Base-by-base conservation (phyloP, 2,888 invertebrate species). In the Orchesella flavescens region DNA sequence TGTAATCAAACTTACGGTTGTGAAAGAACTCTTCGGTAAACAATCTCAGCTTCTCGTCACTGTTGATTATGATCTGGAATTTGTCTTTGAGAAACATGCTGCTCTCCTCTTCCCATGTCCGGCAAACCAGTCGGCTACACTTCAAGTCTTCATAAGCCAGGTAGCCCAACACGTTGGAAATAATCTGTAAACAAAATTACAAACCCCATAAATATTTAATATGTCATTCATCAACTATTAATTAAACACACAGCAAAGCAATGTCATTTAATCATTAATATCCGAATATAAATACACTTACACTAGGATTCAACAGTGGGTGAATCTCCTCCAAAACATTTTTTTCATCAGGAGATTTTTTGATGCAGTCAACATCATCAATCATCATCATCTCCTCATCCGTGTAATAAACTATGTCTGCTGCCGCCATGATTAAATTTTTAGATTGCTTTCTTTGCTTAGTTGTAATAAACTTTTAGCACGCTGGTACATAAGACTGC, bases 101-200 rank as follows among this genome's bases (percentile, higher is more conserved):
- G 13, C 85, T 68, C 61, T 85, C 85, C 61, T 84, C 84, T 24
- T 85, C 85, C 86, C 86, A 86, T 10, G 83, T 73, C 21, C 84
- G 76, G 59, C 86, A 84, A 12, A 86, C 84, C n/a, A 86, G 63
- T 19, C 86, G 83, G 49, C 81, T 77, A 10, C 68, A 21, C 65
- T 85, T 86, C 63, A 86, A 71, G 55, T 86, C 86, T 66, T 73
- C 46, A 23, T 74, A 74, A 4, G 81, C 57, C 19, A 86, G 69
- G 57, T 85, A 85, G 55, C 81, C 65, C 77, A 86, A 21, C 9
- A 86, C 82, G 44, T 71, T 73, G 1, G 61, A 75, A 13, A 84
- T 63, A 55, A 85, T 66, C 86, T 86, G 43, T 0, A 76, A 66
- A 80, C 21, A 61, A 53, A 23, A 46, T 23, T 17, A 57, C n/a